phyloP scores from a whole-genome alignment of 1,140 invertebrate species.

The Drosophila repletoides region DNA sequence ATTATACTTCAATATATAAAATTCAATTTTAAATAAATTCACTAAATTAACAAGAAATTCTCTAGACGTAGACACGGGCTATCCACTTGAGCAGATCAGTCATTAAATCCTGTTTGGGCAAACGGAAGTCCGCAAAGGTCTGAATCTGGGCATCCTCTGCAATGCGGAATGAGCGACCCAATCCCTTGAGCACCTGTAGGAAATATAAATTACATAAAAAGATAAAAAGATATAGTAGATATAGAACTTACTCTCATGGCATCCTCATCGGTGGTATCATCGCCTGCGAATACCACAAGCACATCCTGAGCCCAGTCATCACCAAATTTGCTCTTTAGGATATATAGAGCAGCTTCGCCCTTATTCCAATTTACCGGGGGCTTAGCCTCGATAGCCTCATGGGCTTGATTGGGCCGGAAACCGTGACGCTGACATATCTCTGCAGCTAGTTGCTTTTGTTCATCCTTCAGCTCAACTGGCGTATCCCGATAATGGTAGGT shows the following conservation, averaged over 20 bases:
- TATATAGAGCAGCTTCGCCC: conserved; percentile 92
- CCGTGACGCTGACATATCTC: conserved; percentile 88
- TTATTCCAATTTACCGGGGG: conserved; percentile 96
- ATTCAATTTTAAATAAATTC: conserved; percentile 4
- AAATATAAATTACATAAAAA: neutral
- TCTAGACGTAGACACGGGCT: conserved; percentile 47
- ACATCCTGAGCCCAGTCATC: conserved; percentile 93
- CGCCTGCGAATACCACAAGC: conserved; percentile 93
- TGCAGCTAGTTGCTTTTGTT: conserved; percentile 86
- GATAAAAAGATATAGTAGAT: neutral
- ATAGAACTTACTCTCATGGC: conserved; percentile 89
- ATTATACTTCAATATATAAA: no score
- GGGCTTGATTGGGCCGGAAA: conserved; percentile 89
- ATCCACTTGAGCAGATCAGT: conserved; percentile 93
- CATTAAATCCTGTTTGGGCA: conserved; percentile 93
- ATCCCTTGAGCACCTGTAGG: conserved; percentile 89
- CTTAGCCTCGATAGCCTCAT: conserved; percentile 93
- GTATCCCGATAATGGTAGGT: conserved; percentile 95
- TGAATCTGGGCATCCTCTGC: conserved; percentile 90
- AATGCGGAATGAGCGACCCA: conserved; percentile 94
- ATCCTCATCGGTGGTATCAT: conserved; percentile 95
- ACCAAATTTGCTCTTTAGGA: conserved; percentile 93
- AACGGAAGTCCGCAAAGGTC: conserved; percentile 91
- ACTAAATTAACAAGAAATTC: neutral
- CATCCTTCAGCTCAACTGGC: conserved; percentile 85